Percentiles rank a stretch among this genome's conserved stretches.
Evolutionary conservation across 2,888 invertebrate species (phyloP).

Genomic region (Andrena camellia): DNA sequence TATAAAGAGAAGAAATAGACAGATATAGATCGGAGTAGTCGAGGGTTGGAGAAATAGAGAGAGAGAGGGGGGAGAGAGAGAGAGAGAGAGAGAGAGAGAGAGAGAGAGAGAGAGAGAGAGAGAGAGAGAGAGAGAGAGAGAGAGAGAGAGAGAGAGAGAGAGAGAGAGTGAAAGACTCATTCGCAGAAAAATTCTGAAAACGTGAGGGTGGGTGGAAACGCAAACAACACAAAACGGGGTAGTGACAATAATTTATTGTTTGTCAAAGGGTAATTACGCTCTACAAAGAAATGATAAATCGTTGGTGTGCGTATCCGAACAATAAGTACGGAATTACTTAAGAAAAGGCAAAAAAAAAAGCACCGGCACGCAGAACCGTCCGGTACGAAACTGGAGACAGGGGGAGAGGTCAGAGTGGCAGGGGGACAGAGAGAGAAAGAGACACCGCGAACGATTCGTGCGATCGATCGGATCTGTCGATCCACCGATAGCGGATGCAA

Average conservation of each 20-base stretch:
- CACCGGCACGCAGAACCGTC: constrained; percentile 65
- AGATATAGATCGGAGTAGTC: neutral
- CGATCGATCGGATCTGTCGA: constrained; percentile 8
- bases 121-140: constrained; percentile 56
- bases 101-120: constrained; percentile 65
- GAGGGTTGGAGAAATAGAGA: neutral
- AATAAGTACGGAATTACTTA: constrained; percentile 80
- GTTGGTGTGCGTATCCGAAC: constrained; percentile 78
- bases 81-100: constrained; percentile 48
- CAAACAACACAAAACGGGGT: constrained; percentile 60
- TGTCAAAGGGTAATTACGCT: constrained; percentile 77
- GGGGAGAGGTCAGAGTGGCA: neutral
- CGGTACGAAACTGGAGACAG: constrained; percentile 15
- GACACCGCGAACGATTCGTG: neutral
- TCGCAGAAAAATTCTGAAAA: constrained; percentile 27
- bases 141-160: constrained; percentile 65
- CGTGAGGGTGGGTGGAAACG: constrained; percentile 30
- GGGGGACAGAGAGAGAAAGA: constrained; percentile 14
- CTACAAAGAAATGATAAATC: constrained; percentile 80
- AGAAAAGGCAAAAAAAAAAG: constrained; percentile 62
- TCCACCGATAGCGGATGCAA: neutral
- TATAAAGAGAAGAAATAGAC: constrained; percentile 9
- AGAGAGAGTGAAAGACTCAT: constrained; percentile 39
- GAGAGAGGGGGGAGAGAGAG: constrained; percentile 13
- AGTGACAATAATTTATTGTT: constrained; percentile 83